These are phyloP conservation scores for Chloebia gouldiae DNA, from an alignment of 2,113 vertebrate genomes.

Conservation along the genomic window DNA sequence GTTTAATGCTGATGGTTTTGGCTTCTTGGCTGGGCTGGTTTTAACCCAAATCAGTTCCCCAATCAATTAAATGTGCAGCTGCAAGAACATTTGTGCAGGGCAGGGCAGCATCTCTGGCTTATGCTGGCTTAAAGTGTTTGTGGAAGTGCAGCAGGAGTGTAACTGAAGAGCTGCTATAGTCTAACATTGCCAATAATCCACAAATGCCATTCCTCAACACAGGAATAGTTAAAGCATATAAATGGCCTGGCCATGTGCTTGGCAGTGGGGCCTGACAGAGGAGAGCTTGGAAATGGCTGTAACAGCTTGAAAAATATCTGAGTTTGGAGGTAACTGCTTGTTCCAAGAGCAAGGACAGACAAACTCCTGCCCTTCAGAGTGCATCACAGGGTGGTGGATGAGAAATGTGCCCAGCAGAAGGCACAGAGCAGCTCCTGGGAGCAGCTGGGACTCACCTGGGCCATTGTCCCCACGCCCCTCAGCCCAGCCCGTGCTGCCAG, in stretches of 20 bases:
- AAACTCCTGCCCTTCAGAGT: background rate
- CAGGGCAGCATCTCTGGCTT: conserved; percentile 52
- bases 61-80: conserved; percentile 29
- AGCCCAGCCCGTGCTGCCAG: background rate
- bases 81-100: conserved; percentile 53
- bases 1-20: background rate
- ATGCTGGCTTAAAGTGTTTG: conserved; percentile 33
- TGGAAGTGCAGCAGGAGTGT: conserved; percentile 27
- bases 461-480: background rate
- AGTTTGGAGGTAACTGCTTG: background rate
- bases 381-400: background rate
- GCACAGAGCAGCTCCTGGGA: background rate
- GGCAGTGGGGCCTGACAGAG: background rate
- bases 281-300: background rate
- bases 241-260: conserved; percentile 25
- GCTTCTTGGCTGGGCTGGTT: background rate
- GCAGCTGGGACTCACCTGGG: background rate
- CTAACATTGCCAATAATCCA: conserved; percentile 40
- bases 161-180: conserved; percentile 40
- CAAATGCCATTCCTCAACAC: conserved; percentile 55
- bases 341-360: background rate
- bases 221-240: conserved; percentile 41
- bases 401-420: background rate
- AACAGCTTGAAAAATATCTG: background rate
- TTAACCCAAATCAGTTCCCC: background rate